These are phyloP conservation scores for Podarcis cretensis DNA, from an alignment of 2,113 vertebrate species.

Conservation along the genomic window DNA sequence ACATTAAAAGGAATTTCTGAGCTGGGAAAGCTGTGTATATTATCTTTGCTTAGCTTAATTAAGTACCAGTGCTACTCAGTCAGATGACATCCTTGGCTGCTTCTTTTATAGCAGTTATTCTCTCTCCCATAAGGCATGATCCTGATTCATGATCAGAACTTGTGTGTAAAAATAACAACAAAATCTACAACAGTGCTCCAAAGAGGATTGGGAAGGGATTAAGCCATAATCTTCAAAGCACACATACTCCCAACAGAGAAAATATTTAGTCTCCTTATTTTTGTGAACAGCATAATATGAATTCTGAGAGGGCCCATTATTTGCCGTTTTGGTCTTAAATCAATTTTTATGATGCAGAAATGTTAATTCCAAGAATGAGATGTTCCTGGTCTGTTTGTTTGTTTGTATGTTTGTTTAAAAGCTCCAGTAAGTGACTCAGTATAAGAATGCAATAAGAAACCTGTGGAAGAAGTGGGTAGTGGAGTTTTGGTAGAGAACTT, in stretches of 20 bases:
- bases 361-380: neutral
- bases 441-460: neutral
- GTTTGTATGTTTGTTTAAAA: neutral
- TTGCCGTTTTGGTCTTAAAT: neutral
- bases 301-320: neutral
- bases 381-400: neutral
- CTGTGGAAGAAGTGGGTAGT: neutral
- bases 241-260: neutral
- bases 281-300: neutral
- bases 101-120: neutral
- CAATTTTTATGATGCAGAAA: neutral
- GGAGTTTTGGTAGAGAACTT: neutral
- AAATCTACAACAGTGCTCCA: neutral
- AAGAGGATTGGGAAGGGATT: slow-evolving; percentile 16
- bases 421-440: neutral
- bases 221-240: slow-evolving; percentile 18
- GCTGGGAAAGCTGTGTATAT: neutral
- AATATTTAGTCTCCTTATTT: slow-evolving; percentile 11
- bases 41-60: neutral
- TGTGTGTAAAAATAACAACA: slow-evolving; percentile 17
- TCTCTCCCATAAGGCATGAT: neutral
- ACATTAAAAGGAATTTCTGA: neutral
- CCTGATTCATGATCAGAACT: neutral
- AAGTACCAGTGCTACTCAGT: neutral
- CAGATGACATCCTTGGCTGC: neutral